Percentiles rank a stretch among this genome's conserved stretches.
These are phyloP conservation scores for Agapetus fuscipes DNA, from an alignment of 2,888 invertebrate species.

Conservation along the genomic window DNA sequence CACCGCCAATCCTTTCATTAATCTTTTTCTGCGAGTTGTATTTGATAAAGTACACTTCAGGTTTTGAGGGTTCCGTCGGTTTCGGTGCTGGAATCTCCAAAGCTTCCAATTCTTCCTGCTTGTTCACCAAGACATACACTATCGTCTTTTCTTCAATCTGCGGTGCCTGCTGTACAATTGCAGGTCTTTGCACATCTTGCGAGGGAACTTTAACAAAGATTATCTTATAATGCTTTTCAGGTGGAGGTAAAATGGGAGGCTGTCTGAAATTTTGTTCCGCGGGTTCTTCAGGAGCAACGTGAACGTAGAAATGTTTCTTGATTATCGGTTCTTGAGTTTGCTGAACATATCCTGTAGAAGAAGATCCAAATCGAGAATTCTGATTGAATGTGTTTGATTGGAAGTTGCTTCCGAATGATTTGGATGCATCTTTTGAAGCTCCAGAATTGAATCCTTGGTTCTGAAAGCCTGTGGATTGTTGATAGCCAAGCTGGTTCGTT, in stretches of 20 bases:
- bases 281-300: slow-evolving; percentile 17
- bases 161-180: background rate
- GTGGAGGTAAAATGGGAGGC: slow-evolving; percentile 4
- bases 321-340: slow-evolving; percentile 10
- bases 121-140: slow-evolving; percentile 13
- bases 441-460: background rate
- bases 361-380: background rate
- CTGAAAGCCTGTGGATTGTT: too few relatives aligned
- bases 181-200: background rate
- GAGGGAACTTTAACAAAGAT: slow-evolving; percentile 14
- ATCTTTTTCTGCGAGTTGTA: slow-evolving; percentile 21
- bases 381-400: too few relatives aligned
- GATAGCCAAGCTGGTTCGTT: too few relatives aligned
- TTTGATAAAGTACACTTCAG: slow-evolving; percentile 28
- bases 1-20: slow-evolving; percentile 5
- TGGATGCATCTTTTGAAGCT: too few relatives aligned
- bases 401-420: too few relatives aligned
- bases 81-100: slow-evolving; percentile 1
- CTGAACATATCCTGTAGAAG: background rate
- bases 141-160: slow-evolving; percentile 15
- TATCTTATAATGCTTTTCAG: slow-evolving; percentile 15
- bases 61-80: slow-evolving; percentile 22
- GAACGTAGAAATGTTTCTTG: slow-evolving; percentile 14
- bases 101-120: slow-evolving; percentile 6
- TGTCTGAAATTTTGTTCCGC: slow-evolving; percentile 4